Percentiles rank a stretch among this genome's conserved stretches.
Conservation (phyloP, 1,140 invertebrate species). For the Whitmania pigra region DNA sequence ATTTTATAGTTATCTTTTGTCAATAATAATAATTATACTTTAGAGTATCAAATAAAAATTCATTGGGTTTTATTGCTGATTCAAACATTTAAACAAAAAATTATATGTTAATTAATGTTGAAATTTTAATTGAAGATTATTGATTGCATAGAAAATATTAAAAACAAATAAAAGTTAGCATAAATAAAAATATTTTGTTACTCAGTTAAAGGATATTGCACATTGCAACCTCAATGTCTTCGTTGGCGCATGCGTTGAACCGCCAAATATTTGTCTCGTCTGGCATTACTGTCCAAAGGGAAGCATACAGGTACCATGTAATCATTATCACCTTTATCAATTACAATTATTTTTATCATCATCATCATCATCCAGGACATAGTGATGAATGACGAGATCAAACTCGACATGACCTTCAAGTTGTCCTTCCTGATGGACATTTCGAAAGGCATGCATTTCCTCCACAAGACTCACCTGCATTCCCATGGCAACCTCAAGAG, state of each 20-base stretch:
- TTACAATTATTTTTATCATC: too few species aligned
- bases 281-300: slow-evolving; percentile 61
- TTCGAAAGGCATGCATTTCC: slow-evolving; percentile 57
- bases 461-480: slow-evolving; percentile 70
- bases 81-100: too few species aligned
- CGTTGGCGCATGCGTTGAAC: slow-evolving; percentile 66
- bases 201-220: slow-evolving; percentile 76
- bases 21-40: too few species aligned
- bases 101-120: too few species aligned
- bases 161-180: too few species aligned
- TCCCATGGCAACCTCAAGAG: slow-evolving; percentile 87
- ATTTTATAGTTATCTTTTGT: too few species aligned
- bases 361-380: slow-evolving; percentile 13
- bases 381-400: slow-evolving; percentile 24
- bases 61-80: neutral
- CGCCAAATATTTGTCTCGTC: slow-evolving; percentile 56
- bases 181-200: neutral
- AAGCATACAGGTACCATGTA: slow-evolving; percentile 36
- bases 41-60: neutral
- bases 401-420: slow-evolving; percentile 30
- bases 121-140: too few species aligned
- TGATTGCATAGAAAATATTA: too few species aligned
- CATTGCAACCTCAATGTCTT: slow-evolving; percentile 85
- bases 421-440: slow-evolving; percentile 32
- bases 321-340: too few species aligned